Evolutionary conservation across 2,888 invertebrate species (phyloP).

Genomic region (Leucania comma): DNA sequence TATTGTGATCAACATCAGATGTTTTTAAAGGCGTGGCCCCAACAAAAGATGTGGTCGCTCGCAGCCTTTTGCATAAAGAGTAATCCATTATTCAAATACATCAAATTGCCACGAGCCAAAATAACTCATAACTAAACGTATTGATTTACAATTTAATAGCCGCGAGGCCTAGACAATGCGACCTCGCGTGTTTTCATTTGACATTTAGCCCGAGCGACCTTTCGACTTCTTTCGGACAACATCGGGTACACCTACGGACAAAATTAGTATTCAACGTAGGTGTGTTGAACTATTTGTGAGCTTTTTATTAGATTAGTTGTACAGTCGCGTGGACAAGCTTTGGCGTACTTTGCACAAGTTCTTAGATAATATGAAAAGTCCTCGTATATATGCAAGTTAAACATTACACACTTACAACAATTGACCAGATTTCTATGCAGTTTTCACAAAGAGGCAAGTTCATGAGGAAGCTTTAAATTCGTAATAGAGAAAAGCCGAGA

Average conservation of each 20-base stretch:
- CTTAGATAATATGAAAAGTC: too few species aligned
- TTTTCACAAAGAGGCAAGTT: too few species aligned
- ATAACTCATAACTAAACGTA: slow-evolving; percentile 60
- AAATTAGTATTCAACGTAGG: slow-evolving; percentile 71
- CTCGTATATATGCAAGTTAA: too few species aligned
- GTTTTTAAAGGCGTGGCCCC: slow-evolving; percentile 43
- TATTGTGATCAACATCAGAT: slow-evolving; percentile 21
- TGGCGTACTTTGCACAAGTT: slow-evolving; percentile 5
- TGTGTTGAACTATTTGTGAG: slow-evolving; percentile 47
- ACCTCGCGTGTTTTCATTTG: slow-evolving; percentile 80
- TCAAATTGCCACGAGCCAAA: slow-evolving; percentile 62
- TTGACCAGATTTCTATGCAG: too few species aligned
- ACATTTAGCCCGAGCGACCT: slow-evolving; percentile 88
- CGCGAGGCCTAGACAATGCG: slow-evolving; percentile 76
- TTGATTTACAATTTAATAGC: slow-evolving; percentile 71
- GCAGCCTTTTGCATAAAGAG: slow-evolving; percentile 47
- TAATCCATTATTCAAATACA: slow-evolving; percentile 63
- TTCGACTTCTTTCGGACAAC: slow-evolving; percentile 82
- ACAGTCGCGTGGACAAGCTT: slow-evolving; percentile 30
- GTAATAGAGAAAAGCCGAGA: too few species aligned
- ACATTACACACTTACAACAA: too few species aligned
- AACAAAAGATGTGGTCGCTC: slow-evolving; percentile 38
- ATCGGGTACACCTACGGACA: slow-evolving; percentile 82
- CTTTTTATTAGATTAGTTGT: slow-evolving; percentile 50
- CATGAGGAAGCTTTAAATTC: too few species aligned